phyloP scores from a whole-genome alignment of 2,888 invertebrate genomes.

The Erebia ligea region DNA sequence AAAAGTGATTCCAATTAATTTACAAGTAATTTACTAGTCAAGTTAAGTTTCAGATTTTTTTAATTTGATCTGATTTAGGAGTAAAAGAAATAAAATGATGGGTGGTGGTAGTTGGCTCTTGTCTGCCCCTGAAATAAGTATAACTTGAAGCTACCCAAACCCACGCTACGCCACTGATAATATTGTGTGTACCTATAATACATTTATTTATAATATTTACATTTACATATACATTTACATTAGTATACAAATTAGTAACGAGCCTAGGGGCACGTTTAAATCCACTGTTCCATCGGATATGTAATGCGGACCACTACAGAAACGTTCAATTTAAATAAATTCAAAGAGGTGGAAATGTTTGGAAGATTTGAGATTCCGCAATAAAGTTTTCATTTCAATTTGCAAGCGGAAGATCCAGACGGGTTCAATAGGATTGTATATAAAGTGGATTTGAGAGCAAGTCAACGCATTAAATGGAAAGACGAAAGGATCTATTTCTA shows the following conservation, averaged over 20 bases:
- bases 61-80: too few species aligned
- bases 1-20: too few species aligned
- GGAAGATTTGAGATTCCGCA: slow-evolving; percentile 34
- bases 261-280: neutral
- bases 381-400: slow-evolving; percentile 56
- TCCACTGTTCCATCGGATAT: neutral
- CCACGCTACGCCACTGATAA: too few species aligned
- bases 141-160: too few species aligned
- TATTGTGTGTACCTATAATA: too few species aligned
- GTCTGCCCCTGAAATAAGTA: too few species aligned
- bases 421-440: slow-evolving; percentile 49
- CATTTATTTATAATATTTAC: too few species aligned
- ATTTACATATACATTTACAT: slow-evolving; percentile 15
- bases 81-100: too few species aligned
- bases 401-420: slow-evolving; percentile 47
- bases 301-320: too few species aligned
- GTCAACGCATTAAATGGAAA: slow-evolving; percentile 52
- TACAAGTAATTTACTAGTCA: too few species aligned
- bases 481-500: slow-evolving; percentile 40
- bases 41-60: too few species aligned
- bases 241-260: slow-evolving; percentile 7
- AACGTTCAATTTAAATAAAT: neutral
- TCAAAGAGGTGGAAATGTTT: slow-evolving; percentile 3
- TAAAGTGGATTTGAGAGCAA: slow-evolving; percentile 48
- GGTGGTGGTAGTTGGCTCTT: too few species aligned